phyloP scores from a whole-genome alignment of 35 echinoderm and acorn worm species.

The Eucidaris tribuloides region DNA sequence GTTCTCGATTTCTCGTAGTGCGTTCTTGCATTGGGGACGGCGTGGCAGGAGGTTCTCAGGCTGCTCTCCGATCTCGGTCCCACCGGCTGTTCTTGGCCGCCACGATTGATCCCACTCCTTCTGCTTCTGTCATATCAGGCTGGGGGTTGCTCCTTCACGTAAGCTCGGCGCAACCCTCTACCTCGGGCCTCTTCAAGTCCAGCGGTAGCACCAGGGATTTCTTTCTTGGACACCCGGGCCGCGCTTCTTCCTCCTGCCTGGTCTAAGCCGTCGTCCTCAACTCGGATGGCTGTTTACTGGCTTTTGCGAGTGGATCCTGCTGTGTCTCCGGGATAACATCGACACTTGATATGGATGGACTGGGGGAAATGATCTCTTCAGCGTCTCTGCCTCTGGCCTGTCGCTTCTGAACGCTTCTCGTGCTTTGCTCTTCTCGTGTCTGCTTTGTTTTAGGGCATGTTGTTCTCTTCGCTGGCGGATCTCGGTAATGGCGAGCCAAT shows the following conservation, averaged over 20 bases:
- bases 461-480: conserved; percentile 56
- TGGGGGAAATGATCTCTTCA: conserved; percentile 26
- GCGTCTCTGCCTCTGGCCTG: conserved; percentile 53
- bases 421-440: conserved; percentile 41
- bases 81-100: conserved; percentile 38
- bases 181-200: conserved; percentile 39
- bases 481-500: conserved; percentile 53
- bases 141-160: neutral
- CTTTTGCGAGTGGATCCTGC: conserved; percentile 36
- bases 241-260: conserved; percentile 46
- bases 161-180: neutral
- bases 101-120: conserved; percentile 46
- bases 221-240: conserved; percentile 50
- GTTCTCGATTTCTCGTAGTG: conserved; percentile 53
- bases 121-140: conserved; percentile 41
- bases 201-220: conserved; percentile 42
- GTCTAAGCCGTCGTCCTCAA: conserved; percentile 31
- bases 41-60: conserved; percentile 58
- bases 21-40: conserved; percentile 64
- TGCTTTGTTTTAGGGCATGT: conserved; percentile 46
- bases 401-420: conserved; percentile 55
- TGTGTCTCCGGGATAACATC: conserved; percentile 44
- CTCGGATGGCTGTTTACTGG: conserved; percentile 28
- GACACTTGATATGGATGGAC: conserved; percentile 46
- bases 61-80: conserved; percentile 42